phyloP scores from a whole-genome alignment of 2,797 vertebrate species.

The Premnoplex brunnescens region DNA sequence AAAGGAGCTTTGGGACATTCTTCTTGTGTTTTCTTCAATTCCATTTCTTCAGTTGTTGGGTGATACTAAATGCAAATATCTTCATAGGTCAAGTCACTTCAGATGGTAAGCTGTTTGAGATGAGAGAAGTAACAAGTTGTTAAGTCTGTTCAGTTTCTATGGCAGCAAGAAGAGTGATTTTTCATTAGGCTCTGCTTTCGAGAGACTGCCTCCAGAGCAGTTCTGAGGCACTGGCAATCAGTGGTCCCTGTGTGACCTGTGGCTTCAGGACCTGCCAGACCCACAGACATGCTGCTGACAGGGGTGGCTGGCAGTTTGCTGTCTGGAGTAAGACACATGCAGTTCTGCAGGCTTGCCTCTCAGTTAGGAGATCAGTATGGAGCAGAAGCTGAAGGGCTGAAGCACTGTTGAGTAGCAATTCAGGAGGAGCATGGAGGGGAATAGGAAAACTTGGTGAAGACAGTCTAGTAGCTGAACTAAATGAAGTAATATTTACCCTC shows the following conservation, averaged over 20 bases:
- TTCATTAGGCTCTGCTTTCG: not conserved
- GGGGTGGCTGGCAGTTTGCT: not conserved
- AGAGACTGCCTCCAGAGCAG: not conserved
- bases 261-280: not conserved
- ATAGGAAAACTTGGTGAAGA: not conserved
- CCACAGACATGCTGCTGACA: fast-evolving
- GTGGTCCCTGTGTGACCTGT: not conserved
- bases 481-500: not conserved
- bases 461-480: not conserved
- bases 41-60: not conserved
- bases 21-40: not conserved
- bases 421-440: not conserved
- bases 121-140: not conserved
- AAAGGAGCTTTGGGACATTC: not conserved
- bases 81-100: slow-evolving; percentile 32
- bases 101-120: not conserved
- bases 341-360: not conserved
- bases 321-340: not conserved
- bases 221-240: not conserved
- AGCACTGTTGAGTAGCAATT: not conserved
- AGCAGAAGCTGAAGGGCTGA: not conserved
- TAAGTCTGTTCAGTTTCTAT: slow-evolving; percentile 50
- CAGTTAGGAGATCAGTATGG: not conserved
- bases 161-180: slow-evolving; percentile 18
- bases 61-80: not conserved